These are phyloP conservation scores for Hozukius guyotensis DNA, from an alignment of 2,797 vertebrate genomes.

Conservation along the genomic window DNA sequence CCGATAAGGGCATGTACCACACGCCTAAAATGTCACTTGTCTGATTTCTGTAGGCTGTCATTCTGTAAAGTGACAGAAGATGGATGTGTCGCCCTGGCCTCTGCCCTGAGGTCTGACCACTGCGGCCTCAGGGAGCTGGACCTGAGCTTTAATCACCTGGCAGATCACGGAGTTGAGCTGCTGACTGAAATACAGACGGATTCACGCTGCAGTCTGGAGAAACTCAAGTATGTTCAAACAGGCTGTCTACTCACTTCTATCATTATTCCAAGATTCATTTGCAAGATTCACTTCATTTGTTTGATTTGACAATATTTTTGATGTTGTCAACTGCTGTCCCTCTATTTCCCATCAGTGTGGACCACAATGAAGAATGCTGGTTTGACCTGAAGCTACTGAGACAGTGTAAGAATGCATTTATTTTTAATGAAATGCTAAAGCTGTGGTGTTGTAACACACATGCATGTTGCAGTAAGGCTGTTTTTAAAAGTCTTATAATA, in stretches of 20 bases:
- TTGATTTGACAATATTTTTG: neutral
- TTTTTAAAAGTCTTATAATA: neutral
- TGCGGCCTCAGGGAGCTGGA: constrained; percentile 42
- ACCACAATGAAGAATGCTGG: constrained; percentile 41
- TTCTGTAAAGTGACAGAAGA: constrained; percentile 51
- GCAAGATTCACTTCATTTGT: neutral
- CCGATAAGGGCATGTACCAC: neutral
- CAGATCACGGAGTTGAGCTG: constrained; percentile 18
- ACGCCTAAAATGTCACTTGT: neutral
- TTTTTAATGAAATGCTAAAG: neutral
- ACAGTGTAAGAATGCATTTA: constrained; percentile 23
- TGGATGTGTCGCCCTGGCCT: constrained; percentile 28
- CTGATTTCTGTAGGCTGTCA: constrained; percentile 37
- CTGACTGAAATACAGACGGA: constrained; percentile 24
- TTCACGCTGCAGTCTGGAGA: constrained; percentile 27
- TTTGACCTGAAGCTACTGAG: constrained; percentile 37
- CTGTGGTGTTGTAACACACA: neutral
- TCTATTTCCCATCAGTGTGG: constrained; percentile 23
- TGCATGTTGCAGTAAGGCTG: neutral
- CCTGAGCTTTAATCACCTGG: constrained; percentile 56
- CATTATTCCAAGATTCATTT: neutral
- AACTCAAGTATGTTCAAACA: constrained; percentile 27
- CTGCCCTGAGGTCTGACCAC: constrained; percentile 12
- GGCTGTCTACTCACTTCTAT: neutral
- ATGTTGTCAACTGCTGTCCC: neutral